These are phyloP conservation scores for Cyanoderma ruficeps DNA, from an alignment of 2,113 vertebrate genomes.

Conservation along the genomic window DNA sequence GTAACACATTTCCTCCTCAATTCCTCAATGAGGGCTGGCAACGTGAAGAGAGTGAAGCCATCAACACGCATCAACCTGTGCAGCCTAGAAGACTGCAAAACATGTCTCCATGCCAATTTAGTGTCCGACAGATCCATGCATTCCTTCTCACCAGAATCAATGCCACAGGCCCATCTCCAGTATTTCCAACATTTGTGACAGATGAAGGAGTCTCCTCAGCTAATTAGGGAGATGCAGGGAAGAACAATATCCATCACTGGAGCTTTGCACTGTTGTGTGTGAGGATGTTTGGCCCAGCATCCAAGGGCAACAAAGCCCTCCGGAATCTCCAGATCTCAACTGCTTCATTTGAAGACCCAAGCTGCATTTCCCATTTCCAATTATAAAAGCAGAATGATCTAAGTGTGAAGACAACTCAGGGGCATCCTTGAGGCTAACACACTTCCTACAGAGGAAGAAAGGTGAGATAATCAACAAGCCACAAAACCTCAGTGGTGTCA, in stretches of 20 bases:
- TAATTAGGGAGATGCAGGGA: neutral
- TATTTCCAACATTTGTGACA: neutral
- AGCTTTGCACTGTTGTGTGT: neutral
- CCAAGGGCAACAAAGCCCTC: fast-evolving
- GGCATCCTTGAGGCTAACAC: neutral
- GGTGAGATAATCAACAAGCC: fast-evolving
- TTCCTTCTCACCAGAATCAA: neutral
- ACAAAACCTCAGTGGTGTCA: neutral
- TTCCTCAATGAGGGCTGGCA: neutral
- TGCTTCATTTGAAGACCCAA: neutral
- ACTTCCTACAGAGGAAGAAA: neutral
- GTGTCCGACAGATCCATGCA: neutral
- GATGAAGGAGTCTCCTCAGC: too few species aligned
- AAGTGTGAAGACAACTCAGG: neutral
- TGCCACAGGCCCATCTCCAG: neutral
- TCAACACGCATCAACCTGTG: fast-evolving
- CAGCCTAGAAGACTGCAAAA: neutral
- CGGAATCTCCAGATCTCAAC: neutral
- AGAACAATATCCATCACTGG: neutral
- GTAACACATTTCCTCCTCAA: neutral
- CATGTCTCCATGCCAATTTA: neutral
- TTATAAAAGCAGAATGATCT: fast-evolving
- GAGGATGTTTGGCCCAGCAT: fast-evolving
- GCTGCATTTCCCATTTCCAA: neutral
- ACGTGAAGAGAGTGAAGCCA: fast-evolving